These are phyloP conservation scores for Tragelaphus imberbis DNA, from an alignment of 2,113 vertebrate species.

Conservation along the genomic window DNA sequence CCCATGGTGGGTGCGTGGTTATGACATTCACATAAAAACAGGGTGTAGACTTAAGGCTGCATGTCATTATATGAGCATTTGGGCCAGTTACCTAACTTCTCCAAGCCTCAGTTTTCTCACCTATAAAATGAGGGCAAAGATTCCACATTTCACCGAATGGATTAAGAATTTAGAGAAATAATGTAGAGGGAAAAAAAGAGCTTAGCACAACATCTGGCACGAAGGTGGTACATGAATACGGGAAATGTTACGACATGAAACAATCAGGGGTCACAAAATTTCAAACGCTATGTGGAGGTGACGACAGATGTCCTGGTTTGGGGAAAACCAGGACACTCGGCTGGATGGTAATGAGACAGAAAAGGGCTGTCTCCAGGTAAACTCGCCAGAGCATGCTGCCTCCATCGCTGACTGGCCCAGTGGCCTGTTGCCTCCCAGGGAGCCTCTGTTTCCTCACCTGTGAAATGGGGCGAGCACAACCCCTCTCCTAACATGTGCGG, in stretches of 20 bases:
- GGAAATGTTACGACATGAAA: not conserved
- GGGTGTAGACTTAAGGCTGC: not conserved
- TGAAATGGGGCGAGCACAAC: not conserved
- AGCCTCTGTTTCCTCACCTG: not conserved
- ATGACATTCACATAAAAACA: not conserved
- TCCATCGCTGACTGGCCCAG: not conserved
- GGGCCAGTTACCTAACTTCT: not conserved
- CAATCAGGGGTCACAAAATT: not conserved
- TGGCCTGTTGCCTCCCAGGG: not conserved
- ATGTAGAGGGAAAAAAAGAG: not conserved
- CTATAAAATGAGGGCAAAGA: not conserved
- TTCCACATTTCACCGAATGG: not conserved
- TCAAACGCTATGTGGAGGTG: not conserved
- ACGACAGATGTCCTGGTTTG: not conserved
- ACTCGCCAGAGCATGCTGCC: not conserved
- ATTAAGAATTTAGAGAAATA: not conserved
- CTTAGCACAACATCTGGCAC: not conserved
- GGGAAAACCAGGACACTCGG: not conserved
- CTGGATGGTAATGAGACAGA: not conserved
- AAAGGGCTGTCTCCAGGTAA: not conserved
- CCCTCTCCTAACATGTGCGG: rapidly evolving
- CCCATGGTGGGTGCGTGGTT: not conserved
- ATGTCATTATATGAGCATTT: not conserved
- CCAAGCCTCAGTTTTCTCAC: not conserved
- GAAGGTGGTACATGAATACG: not conserved